Conservation (phyloP, 1,140 invertebrate species). For the Sitobion miscanthi region DNA sequence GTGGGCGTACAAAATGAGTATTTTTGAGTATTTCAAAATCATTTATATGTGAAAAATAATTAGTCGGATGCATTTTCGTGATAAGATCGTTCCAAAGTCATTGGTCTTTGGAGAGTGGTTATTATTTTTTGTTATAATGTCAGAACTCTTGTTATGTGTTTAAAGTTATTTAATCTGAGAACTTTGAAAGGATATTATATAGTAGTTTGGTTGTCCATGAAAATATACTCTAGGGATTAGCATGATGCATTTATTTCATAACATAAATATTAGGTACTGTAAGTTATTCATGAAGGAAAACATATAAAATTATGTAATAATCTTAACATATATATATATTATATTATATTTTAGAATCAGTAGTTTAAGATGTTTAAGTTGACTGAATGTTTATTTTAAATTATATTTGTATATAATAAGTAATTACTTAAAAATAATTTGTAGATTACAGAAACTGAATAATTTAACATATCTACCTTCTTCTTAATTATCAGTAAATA, state of each 20-base stretch:
- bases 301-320: not conserved
- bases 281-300: not conserved
- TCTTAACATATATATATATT: not conserved
- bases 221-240: not conserved
- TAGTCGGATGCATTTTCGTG: not conserved
- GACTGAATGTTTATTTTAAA: not conserved
- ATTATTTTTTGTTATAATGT: not conserved
- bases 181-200: constrained; percentile 21
- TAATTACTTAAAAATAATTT: not conserved
- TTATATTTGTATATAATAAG: not conserved
- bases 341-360: too few relatives aligned
- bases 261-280: not conserved
- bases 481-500: not conserved
- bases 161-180: not conserved
- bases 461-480: not conserved
- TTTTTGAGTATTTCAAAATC: not conserved
- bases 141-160: not conserved
- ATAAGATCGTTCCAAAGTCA: not conserved
- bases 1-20: not conserved
- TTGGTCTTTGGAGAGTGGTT: not conserved
- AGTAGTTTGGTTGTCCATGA: not conserved
- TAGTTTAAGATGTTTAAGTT: too few relatives aligned
- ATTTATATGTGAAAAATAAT: not conserved
- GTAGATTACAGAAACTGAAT: not conserved
- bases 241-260: not conserved